phyloP scores from a whole-genome alignment of 1,140 invertebrate species.

The Palaemon carinicauda region DNA sequence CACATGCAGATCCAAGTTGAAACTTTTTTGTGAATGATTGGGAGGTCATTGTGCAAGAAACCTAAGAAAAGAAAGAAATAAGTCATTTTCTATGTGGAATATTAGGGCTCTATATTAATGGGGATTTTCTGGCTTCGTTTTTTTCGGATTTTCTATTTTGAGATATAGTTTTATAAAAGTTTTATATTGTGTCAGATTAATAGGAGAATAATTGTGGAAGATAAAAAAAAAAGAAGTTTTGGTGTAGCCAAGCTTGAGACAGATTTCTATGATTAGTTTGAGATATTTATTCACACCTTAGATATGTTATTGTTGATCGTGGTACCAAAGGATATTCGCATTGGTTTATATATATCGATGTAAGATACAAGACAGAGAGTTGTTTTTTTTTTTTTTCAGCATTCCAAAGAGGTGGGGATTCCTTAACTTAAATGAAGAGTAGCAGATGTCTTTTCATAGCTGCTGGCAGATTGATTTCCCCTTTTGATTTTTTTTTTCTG shows the following conservation, averaged over 20 bases:
- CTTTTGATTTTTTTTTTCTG: no score
- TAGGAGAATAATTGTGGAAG: neutral
- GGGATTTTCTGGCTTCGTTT: neutral
- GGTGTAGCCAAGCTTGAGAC: neutral
- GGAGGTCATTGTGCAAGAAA: neutral
- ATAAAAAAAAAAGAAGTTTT: neutral
- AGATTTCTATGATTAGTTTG: neutral
- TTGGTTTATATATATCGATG: no score
- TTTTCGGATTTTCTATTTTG: neutral
- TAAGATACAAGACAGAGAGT: no score
- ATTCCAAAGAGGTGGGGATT: no score
- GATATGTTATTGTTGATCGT: neutral
- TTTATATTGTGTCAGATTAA: neutral
- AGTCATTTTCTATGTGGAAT: neutral
- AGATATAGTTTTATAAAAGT: slow-evolving; percentile 13
- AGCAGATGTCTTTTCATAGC: no score
- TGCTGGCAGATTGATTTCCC: no score
- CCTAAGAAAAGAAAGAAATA: neutral
- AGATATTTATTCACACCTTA: neutral
- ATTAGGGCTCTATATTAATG: neutral
- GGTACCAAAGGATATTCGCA: neutral
- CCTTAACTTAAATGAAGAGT: no score
- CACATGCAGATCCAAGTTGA: no score
- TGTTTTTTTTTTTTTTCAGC: no score
- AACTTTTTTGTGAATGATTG: no score